Evolutionary conservation across 30 jellyfish, hydroid and myxozoan species (phyloP).

Genomic region (Clytia hemisphaerica): DNA sequence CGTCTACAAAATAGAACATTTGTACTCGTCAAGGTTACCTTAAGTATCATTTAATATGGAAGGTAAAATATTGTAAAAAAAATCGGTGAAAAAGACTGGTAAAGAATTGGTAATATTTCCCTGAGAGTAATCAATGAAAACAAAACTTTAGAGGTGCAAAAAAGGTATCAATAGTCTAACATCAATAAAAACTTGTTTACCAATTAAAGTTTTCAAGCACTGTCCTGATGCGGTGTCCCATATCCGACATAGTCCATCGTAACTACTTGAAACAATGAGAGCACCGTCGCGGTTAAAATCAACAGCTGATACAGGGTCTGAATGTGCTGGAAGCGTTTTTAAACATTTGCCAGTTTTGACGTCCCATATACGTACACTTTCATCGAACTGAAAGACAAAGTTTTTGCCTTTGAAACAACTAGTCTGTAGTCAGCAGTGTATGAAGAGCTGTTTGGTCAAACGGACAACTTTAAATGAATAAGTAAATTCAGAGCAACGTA

Average conservation of each 20-base stretch:
- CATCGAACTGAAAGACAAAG: constrained; percentile 65
- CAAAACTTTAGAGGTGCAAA: too few species aligned
- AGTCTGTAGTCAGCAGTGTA: background rate
- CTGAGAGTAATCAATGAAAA: too few species aligned
- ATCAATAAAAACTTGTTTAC: constrained; percentile 16
- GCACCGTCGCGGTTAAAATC: constrained; percentile 97
- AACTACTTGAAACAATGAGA: constrained; percentile 86
- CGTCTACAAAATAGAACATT: constrained; percentile 50
- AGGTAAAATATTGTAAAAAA: background rate
- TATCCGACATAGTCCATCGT: constrained; percentile 90
- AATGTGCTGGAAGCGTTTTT: constrained; percentile 92
- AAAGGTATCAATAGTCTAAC: background rate
- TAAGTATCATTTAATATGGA: background rate
- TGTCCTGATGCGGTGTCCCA: constrained; percentile 99
- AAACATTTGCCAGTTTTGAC: constrained; percentile 88
- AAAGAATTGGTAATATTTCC: too few species aligned
- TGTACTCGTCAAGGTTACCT: too few species aligned
- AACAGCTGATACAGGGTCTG: constrained; percentile 97
- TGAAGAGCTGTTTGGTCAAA: background rate
- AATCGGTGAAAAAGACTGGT: too few species aligned
- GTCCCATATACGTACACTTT: constrained; percentile 97
- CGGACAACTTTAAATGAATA: background rate
- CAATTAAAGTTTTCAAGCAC: constrained; percentile 79
- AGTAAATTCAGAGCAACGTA: too few species aligned
- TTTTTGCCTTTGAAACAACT: background rate